A percentile compares a stretch with the other conserved stretches of the same genome.
Evolutionary conservation across 2,888 invertebrate genomes (phyloP).

Genomic region (Folsomia candida): DNA sequence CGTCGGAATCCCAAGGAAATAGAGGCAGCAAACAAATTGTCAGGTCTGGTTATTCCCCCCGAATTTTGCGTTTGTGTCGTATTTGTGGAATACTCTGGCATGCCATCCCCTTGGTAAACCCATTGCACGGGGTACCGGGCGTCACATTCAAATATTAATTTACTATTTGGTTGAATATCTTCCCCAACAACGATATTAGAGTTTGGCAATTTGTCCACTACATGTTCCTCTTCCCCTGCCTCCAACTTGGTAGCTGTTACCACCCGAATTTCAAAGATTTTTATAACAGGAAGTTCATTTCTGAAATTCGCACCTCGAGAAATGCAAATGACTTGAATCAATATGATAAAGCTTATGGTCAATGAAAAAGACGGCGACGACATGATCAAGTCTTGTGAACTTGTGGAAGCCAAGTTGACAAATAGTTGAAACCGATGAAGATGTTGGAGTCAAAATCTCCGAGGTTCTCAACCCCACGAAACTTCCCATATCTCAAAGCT

Average conservation of each 20-base stretch:
- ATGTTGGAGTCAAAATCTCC: background rate
- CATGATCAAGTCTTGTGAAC: background rate
- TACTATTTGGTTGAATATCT: slow-evolving; percentile 31
- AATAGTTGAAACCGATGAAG: background rate
- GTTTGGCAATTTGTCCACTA: slow-evolving; percentile 38
- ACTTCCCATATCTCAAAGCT: background rate
- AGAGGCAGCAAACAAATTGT: slow-evolving; percentile 24
- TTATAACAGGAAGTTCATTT: slow-evolving; percentile 3
- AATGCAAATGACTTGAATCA: background rate
- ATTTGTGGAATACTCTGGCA: slow-evolving; percentile 43
- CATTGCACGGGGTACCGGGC: slow-evolving; percentile 43
- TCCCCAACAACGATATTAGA: slow-evolving; percentile 43
- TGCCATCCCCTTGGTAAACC: slow-evolving; percentile 14
- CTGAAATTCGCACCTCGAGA: background rate
- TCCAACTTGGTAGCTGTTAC: background rate
- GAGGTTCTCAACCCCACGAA: background rate
- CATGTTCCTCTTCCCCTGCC: slow-evolving; percentile 17
- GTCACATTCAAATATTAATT: slow-evolving; percentile 39
- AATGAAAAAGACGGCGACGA: background rate
- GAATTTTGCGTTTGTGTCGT: slow-evolving; percentile 20
- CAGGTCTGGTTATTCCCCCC: slow-evolving; percentile 7
- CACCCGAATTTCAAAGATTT: slow-evolving; percentile 8
- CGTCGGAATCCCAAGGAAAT: slow-evolving; percentile 32
- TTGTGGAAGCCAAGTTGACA: background rate
- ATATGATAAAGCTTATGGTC: background rate